Evolutionary conservation across 1,140 invertebrate genomes (phyloP).

Genomic region (Apis florea): DNA sequence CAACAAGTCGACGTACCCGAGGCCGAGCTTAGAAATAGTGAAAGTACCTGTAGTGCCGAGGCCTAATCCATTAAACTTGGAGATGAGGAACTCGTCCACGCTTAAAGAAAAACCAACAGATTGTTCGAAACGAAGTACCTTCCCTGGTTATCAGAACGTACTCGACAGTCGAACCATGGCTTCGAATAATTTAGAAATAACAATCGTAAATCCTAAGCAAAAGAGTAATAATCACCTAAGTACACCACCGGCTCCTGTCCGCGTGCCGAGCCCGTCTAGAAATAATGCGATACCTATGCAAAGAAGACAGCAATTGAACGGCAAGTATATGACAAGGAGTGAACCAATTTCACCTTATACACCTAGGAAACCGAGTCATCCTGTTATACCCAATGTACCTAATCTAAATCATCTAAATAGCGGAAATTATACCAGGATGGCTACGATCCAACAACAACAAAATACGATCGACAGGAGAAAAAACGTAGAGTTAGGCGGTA

Average conservation of each 20-base stretch:
- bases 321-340: conserved; percentile 69
- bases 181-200: conserved; percentile 78
- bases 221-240: conserved; percentile 53
- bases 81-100: conserved; percentile 63
- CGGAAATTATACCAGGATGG: conserved; percentile 55
- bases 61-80: conserved; percentile 74
- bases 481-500: conserved; percentile 43
- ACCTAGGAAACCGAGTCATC: conserved; percentile 70
- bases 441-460: conserved; percentile 59
- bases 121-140: conserved; percentile 45
- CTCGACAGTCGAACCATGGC: conserved; percentile 76
- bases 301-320: conserved; percentile 68
- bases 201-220: conserved; percentile 75
- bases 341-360: conserved; percentile 76
- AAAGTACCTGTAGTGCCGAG: conserved; percentile 77
- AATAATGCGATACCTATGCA: conserved; percentile 52
- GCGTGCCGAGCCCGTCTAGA: conserved; percentile 68
- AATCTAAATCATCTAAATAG: conserved; percentile 77
- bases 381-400: conserved; percentile 77
- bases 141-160: conserved; percentile 68
- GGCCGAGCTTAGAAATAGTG: conserved; percentile 78
- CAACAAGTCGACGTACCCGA: conserved; percentile 55
- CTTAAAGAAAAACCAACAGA: conserved; percentile 49
- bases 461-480: conserved; percentile 74
- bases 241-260: conserved; percentile 44